Percentiles rank a stretch among this genome's conserved stretches.
phyloP scores from a whole-genome alignment of 2,113 vertebrate genomes.

The Dasyurus viverrinus region DNA sequence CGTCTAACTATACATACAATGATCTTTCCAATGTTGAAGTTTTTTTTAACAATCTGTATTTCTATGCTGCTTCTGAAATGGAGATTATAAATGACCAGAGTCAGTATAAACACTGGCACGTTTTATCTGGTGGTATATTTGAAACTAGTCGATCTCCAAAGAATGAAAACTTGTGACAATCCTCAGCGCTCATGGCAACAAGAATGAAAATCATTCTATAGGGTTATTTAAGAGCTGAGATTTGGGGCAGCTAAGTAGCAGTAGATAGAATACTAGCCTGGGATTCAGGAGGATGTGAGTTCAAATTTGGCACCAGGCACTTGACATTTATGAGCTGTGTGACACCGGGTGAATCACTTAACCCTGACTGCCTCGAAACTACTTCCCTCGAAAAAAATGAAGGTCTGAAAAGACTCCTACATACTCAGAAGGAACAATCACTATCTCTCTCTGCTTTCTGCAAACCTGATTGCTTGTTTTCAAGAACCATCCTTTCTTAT shows the following conservation, averaged over 20 bases:
- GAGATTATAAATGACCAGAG: not conserved
- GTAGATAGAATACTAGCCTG: no score
- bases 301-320: no score
- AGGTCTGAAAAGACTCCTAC: not conserved
- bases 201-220: not conserved
- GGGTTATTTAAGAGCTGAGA: not conserved
- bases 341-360: no score
- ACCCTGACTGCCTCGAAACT: no score
- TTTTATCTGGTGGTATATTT: not conserved
- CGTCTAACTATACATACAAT: not conserved
- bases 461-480: not conserved
- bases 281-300: no score
- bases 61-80: not conserved
- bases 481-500: conserved; percentile 17
- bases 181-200: not conserved
- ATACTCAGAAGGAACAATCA: not conserved
- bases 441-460: conserved; percentile 12
- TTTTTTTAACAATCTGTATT: not conserved
- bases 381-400: not conserved
- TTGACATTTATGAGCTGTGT: no score
- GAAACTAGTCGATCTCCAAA: not conserved
- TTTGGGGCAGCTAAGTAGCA: not conserved
- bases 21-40: not conserved
- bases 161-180: not conserved
- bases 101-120: not conserved